A percentile compares a stretch with the other conserved stretches of the same genome.
These are phyloP conservation scores for Cataglyphis albicans DNA, from an alignment of 2,888 invertebrate genomes.

Conservation along the genomic window DNA sequence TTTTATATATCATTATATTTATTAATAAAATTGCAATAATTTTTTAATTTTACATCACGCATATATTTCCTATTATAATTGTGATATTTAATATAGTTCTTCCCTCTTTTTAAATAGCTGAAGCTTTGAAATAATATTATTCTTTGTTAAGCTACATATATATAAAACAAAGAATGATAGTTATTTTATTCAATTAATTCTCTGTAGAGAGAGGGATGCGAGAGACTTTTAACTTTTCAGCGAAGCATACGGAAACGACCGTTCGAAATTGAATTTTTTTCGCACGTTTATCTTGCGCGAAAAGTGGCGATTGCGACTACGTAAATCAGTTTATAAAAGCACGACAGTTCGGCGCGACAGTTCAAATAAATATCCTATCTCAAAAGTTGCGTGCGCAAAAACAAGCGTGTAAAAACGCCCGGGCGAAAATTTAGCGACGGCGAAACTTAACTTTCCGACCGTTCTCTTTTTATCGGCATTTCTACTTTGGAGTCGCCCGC, in stretches of 20 bases:
- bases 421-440: slow-evolving; percentile 6
- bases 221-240: slow-evolving; percentile 35
- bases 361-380: slow-evolving; percentile 46
- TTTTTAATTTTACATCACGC: not conserved
- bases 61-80: not conserved
- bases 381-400: slow-evolving; percentile 51
- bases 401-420: slow-evolving; percentile 46
- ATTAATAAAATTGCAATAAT: not conserved
- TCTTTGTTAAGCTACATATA: slow-evolving; percentile 6
- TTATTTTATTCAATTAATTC: slow-evolving; percentile 39
- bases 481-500: slow-evolving; percentile 24
- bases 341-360: slow-evolving; percentile 43
- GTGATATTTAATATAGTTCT: not conserved
- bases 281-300: slow-evolving; percentile 47
- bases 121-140: slow-evolving; percentile 14
- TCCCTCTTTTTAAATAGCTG: not conserved
- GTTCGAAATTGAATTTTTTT: slow-evolving; percentile 55
- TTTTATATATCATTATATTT: too few species aligned
- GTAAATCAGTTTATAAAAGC: slow-evolving; percentile 55
- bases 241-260: slow-evolving; percentile 21
- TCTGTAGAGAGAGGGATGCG: slow-evolving; percentile 10
- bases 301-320: slow-evolving; percentile 48
- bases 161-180: slow-evolving; percentile 23
- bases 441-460: slow-evolving; percentile 40
- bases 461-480: slow-evolving; percentile 36